A percentile compares a stretch with the other conserved stretches of the same genome.
These are phyloP conservation scores for Pecten maximus DNA, from an alignment of 2,888 invertebrate species.

Conservation along the genomic window DNA sequence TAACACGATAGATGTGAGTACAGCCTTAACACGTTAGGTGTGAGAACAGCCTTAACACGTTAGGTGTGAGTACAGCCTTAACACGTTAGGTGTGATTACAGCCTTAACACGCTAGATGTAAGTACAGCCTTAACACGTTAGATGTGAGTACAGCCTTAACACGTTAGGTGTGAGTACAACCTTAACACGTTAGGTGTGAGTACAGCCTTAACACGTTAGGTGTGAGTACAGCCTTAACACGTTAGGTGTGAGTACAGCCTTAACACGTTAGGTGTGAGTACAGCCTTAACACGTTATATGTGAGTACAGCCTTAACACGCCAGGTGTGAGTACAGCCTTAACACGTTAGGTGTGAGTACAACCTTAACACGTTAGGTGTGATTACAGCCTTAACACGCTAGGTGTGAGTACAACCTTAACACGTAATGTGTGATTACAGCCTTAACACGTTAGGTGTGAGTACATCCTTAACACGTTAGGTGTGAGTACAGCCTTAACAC, in stretches of 20 bases:
- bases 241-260: background rate
- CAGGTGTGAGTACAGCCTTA: background rate
- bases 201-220: background rate
- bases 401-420: background rate
- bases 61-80: background rate
- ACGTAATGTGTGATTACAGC: background rate
- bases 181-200: background rate
- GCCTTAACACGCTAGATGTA: background rate
- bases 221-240: background rate
- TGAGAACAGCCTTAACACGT: background rate
- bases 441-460: background rate
- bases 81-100: background rate
- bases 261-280: background rate
- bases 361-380: background rate
- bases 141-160: background rate
- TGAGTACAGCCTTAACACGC: background rate
- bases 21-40: no score
- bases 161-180: background rate
- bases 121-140: background rate
- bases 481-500: background rate
- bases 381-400: background rate
- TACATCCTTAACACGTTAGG: background rate
- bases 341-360: background rate
- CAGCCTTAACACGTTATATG: background rate
- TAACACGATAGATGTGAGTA: no score